Conservation (phyloP, 2,888 invertebrate genomes). For the Scaptomyza caliginosa region DNA sequence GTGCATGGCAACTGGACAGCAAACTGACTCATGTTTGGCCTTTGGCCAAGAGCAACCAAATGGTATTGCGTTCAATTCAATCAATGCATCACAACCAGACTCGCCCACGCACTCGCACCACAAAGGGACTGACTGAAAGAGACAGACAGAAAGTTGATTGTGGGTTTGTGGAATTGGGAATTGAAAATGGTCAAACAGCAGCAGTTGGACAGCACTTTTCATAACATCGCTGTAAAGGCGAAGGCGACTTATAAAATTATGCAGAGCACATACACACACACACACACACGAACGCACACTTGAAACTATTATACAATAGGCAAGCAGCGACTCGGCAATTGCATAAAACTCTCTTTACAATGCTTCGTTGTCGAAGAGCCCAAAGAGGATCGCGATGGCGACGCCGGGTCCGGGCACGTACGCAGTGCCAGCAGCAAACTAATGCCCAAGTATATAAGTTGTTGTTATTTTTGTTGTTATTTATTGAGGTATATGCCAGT, state of each 20-base stretch:
- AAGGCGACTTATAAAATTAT: conserved; percentile 67
- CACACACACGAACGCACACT: conserved; percentile 46
- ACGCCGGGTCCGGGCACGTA: conserved; percentile 75
- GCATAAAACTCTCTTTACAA: conserved; percentile 73
- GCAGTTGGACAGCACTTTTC: conserved; percentile 41
- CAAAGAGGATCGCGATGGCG: conserved; percentile 61
- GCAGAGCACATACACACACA: conserved; percentile 71
- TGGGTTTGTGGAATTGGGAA: conserved; percentile 42
- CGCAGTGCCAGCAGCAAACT: conserved; percentile 54
- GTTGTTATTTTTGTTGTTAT: conserved; percentile 57
- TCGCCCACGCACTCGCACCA: conserved; percentile 60
- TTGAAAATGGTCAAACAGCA: conserved; percentile 62
- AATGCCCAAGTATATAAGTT: conserved; percentile 63
- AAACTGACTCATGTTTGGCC: conserved; percentile 56
- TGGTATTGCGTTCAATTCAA: conserved; percentile 74
- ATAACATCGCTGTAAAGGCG: conserved; percentile 35
- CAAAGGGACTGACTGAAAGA: not conserved
- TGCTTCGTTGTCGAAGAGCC: conserved; percentile 53
- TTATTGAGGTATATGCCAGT: conserved; percentile 63
- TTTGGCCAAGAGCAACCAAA: conserved; percentile 61
- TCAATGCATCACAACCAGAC: conserved; percentile 68
- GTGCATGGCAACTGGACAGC: conserved; percentile 17
- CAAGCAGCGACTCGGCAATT: conserved; percentile 52
- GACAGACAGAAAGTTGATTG: conserved; percentile 35
- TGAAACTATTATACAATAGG: conserved; percentile 73